phyloP scores from a whole-genome alignment of 2,113 vertebrate species.

The Nycticorax nycticorax region DNA sequence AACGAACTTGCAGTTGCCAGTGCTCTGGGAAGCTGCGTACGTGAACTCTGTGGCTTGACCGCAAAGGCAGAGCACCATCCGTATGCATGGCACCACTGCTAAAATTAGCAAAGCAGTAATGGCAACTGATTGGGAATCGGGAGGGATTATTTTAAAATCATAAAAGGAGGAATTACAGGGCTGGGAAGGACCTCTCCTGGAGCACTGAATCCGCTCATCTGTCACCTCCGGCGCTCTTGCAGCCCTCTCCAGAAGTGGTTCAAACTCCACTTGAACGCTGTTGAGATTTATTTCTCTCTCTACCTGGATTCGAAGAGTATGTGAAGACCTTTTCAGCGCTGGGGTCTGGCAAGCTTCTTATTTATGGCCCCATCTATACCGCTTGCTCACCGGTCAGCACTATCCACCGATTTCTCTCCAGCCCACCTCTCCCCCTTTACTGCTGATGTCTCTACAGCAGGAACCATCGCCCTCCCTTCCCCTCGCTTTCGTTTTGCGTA shows the following conservation, averaged over 20 bases:
- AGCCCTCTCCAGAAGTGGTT: neutral
- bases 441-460: neutral
- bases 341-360: neutral
- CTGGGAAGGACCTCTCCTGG: neutral
- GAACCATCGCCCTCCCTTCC: neutral
- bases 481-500: rapidly evolving
- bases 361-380: neutral
- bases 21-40: neutral
- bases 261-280: neutral
- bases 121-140: neutral
- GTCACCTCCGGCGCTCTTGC: neutral
- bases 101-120: neutral
- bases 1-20: neutral
- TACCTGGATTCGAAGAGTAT: neutral
- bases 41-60: neutral
- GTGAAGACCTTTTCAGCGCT: neutral
- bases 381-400: neutral
- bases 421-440: neutral
- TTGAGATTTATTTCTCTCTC: neutral
- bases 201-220: neutral
- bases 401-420: neutral
- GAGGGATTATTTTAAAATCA: neutral
- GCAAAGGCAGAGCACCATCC: neutral
- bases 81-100: neutral
- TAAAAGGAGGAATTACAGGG: neutral